Evolutionary conservation across 2,888 invertebrate genomes (phyloP).

Genomic region (Tinea semifulvella): DNA sequence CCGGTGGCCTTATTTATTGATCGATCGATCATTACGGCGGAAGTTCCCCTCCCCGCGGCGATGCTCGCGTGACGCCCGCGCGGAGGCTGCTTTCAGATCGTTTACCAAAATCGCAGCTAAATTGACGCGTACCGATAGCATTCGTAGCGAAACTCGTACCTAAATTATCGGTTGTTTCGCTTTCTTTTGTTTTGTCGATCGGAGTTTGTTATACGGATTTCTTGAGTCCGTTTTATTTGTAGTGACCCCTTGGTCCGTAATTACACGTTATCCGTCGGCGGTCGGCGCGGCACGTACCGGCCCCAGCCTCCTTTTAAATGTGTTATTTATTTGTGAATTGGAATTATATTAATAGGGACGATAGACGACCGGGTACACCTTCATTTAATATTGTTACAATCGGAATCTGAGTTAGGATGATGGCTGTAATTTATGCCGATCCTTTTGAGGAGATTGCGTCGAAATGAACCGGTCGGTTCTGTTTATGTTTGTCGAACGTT

Average conservation of each 20-base stretch:
- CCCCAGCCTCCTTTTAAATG: conserved; percentile 52
- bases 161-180: conserved; percentile 60
- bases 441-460: background rate
- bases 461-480: no score
- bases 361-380: conserved; percentile 49
- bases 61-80: conserved; percentile 43
- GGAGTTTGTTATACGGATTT: conserved; percentile 33
- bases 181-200: conserved; percentile 57
- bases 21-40: conserved; percentile 32
- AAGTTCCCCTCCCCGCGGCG: conserved; percentile 25
- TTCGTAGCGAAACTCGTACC: conserved; percentile 25
- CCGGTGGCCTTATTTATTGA: conserved; percentile 32
- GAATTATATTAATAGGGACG: conserved; percentile 58
- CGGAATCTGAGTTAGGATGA: conserved; percentile 47
- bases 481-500: conserved; percentile 23
- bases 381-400: conserved; percentile 59
- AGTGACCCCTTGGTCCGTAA: conserved; percentile 61
- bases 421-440: conserved; percentile 40
- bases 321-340: conserved; percentile 62
- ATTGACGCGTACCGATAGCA: conserved; percentile 37
- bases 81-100: conserved; percentile 8
- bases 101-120: conserved; percentile 49
- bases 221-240: conserved; percentile 48
- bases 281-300: conserved; percentile 42
- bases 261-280: conserved; percentile 43